Percentiles rank a stretch among this genome's conserved stretches.
Evolutionary conservation across 2,888 invertebrate genomes (phyloP).

Genomic region (Caenorhabditis doughertyi): DNA sequence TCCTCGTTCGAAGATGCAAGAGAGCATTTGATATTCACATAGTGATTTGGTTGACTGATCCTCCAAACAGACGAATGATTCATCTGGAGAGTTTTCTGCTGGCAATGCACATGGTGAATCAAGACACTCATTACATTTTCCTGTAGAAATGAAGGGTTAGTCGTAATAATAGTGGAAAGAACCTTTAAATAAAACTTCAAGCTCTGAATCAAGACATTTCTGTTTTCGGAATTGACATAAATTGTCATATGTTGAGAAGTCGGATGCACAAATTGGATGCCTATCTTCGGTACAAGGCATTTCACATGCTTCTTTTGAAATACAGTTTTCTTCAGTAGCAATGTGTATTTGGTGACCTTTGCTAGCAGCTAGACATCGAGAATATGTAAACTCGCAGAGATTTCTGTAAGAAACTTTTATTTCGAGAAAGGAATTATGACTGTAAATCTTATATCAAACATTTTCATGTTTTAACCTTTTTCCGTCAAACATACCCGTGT

Average conservation of each 20-base stretch:
- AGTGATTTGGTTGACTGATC: conserved; percentile 75
- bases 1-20: conserved; percentile 78
- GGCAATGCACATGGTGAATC: conserved; percentile 73
- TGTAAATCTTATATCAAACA: no score
- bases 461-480: no score
- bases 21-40: conserved; percentile 81
- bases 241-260: conserved; percentile 67
- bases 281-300: conserved; percentile 62
- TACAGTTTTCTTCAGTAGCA: conserved; percentile 64
- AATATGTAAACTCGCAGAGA: conserved; percentile 75
- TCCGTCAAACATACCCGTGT: conserved; percentile 52
- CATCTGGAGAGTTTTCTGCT: conserved; percentile 73
- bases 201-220: conserved; percentile 61
- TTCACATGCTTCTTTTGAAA: conserved; percentile 62
- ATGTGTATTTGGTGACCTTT: conserved; percentile 67
- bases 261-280: conserved; percentile 68
- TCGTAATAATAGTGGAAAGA: background rate
- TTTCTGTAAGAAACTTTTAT: conserved; percentile 52
- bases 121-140: conserved; percentile 77
- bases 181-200: conserved; percentile 77
- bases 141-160: conserved; percentile 30
- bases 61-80: conserved; percentile 78
- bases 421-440: no score
- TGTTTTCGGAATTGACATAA: conserved; percentile 67
- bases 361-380: conserved; percentile 78